A percentile compares a stretch with the other conserved stretches of the same genome.
phyloP scores from a whole-genome alignment of 2,113 vertebrate genomes.

The Scophthalmus maximus region DNA sequence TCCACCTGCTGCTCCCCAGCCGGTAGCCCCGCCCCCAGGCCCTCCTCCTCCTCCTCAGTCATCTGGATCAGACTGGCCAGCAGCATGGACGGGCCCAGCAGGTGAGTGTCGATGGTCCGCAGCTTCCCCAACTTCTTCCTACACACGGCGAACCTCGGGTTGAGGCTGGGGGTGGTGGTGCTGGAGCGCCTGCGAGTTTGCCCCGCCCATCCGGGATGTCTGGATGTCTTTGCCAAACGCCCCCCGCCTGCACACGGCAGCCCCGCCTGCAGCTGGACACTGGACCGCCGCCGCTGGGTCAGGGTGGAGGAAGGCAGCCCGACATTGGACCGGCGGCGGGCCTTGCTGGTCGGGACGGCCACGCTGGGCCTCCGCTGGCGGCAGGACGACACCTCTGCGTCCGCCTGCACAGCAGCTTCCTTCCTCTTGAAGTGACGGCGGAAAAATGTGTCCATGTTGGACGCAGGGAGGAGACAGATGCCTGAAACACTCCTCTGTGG shows the following conservation, averaged over 20 bases:
- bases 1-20: conserved; percentile 66
- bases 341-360: conserved; percentile 88
- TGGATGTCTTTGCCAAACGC: conserved; percentile 2
- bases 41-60: conserved; percentile 73
- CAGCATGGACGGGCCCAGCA: conserved; percentile 84
- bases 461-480: neutral
- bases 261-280: conserved; percentile 57
- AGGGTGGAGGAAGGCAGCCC: conserved; percentile 86
- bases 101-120: conserved; percentile 77
- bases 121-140: conserved; percentile 56
- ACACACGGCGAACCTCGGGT: conserved; percentile 85
- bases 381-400: conserved; percentile 3
- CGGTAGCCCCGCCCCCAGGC: neutral
- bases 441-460: conserved; percentile 92
- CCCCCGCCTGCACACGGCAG: conserved; percentile 4
- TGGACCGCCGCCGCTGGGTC: conserved; percentile 83
- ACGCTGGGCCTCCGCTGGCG: conserved; percentile 72
- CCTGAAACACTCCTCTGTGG: conserved; percentile 3
- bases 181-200: conserved; percentile 85
- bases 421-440: conserved; percentile 90
- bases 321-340: conserved; percentile 84
- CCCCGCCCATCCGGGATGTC: conserved; percentile 10
- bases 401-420: conserved; percentile 30
- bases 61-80: conserved; percentile 85
- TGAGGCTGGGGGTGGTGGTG: conserved; percentile 86